Evolutionary conservation across 2,888 invertebrate genomes (phyloP).

Genomic region (Alcis repandata): DNA sequence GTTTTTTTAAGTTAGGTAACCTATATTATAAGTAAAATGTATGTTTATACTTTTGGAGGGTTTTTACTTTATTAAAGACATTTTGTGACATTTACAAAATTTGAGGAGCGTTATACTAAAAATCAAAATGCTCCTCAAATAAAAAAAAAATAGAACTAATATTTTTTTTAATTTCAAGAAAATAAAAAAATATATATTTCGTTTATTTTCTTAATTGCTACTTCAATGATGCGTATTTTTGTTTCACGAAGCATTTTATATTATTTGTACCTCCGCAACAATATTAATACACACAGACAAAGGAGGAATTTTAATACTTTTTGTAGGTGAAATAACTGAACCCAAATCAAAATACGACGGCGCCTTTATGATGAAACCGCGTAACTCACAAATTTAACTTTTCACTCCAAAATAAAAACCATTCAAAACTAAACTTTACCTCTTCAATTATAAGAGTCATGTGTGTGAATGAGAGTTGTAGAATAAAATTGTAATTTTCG

Average conservation of each 20-base stretch:
- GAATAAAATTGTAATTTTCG: slow-evolving; percentile 46
- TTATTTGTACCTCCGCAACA: not conserved
- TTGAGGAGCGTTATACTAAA: too few species aligned
- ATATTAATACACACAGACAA: slow-evolving; percentile 28
- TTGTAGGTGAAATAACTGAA: slow-evolving; percentile 66
- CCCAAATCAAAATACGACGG: slow-evolving; percentile 73
- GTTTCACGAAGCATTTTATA: not conserved
- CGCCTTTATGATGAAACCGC: slow-evolving; percentile 60
- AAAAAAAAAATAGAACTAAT: too few species aligned
- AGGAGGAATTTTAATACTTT: slow-evolving; percentile 51
- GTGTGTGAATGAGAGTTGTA: not conserved
- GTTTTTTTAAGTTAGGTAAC: too few species aligned
- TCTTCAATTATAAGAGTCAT: slow-evolving; percentile 34
- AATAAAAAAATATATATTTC: too few species aligned
- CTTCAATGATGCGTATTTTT: too few species aligned
- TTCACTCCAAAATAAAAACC: slow-evolving; percentile 8
- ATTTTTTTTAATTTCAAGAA: too few species aligned
- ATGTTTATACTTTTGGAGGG: too few species aligned
- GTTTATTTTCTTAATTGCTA: too few species aligned
- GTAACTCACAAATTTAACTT: slow-evolving; percentile 47
- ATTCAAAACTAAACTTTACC: slow-evolving; percentile 41
- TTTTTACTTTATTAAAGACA: too few species aligned
- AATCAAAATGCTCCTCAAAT: too few species aligned
- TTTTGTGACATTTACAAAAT: too few species aligned
- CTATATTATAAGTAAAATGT: too few species aligned